phyloP scores from a whole-genome alignment of 2,888 invertebrate species.

The Meiosimyza decipiens region DNA sequence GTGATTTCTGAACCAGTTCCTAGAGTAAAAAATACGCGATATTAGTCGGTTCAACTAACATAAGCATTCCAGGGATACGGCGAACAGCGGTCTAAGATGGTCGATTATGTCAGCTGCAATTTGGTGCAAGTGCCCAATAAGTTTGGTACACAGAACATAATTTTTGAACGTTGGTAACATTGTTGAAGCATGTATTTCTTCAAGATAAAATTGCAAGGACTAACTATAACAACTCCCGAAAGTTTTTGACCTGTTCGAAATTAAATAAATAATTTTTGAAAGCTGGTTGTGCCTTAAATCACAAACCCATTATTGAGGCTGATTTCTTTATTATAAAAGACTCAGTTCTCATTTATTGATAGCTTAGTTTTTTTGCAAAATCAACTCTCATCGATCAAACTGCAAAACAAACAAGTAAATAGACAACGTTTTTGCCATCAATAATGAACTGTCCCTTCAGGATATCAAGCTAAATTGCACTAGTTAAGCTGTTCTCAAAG shows the following conservation, averaged over 20 bases:
- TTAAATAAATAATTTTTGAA: neutral
- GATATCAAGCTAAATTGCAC: slow-evolving; percentile 6
- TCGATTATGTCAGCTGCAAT: too few species aligned
- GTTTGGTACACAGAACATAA: too few species aligned
- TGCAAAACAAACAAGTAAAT: neutral
- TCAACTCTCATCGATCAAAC: slow-evolving; percentile 13
- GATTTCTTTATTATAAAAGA: neutral
- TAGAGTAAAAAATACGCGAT: too few species aligned
- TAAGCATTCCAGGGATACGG: too few species aligned
- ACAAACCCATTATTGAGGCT: neutral
- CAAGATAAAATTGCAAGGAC: too few species aligned
- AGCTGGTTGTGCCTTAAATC: neutral
- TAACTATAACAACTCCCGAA: neutral
- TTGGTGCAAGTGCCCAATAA: too few species aligned
- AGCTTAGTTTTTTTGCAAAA: neutral
- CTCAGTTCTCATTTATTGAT: neutral
- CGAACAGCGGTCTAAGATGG: too few species aligned
- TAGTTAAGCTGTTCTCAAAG: slow-evolving; percentile 1
- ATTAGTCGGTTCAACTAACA: too few species aligned
- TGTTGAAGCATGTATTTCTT: too few species aligned
- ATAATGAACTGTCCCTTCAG: slow-evolving; percentile 21
- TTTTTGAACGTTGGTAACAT: too few species aligned
- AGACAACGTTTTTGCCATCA: neutral
- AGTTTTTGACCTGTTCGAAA: neutral
- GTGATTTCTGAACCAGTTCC: too few species aligned